These are phyloP conservation scores for Ophioninae sp. DNA, from an alignment of 2,888 invertebrate genomes.

Conservation along the genomic window DNA sequence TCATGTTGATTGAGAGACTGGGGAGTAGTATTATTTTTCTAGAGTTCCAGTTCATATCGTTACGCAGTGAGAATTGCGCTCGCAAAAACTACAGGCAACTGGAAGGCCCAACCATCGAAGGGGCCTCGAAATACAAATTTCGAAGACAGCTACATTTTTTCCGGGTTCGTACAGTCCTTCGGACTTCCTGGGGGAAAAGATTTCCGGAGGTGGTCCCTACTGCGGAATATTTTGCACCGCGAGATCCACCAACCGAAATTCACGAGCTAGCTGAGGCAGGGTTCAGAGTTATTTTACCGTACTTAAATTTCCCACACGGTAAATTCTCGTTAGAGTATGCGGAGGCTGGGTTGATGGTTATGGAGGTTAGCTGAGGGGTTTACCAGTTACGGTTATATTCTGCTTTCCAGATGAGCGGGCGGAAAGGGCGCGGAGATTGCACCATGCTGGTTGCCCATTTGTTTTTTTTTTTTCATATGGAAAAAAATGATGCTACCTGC, in stretches of 20 bases:
- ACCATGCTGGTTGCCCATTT: slow-evolving; percentile 45
- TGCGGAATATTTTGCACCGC: background rate
- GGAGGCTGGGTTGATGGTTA: slow-evolving; percentile 20
- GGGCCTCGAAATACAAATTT: no score
- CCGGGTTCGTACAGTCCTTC: no score
- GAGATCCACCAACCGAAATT: background rate
- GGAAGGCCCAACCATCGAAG: no score
- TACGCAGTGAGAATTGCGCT: no score
- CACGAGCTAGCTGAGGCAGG: background rate
- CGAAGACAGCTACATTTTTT: no score
- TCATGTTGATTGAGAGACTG: no score
- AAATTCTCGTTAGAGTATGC: slow-evolving; percentile 49
- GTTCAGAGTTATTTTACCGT: slow-evolving; percentile 46
- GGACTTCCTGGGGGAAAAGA: background rate
- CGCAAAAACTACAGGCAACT: no score
- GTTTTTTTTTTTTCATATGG: slow-evolving; percentile 38
- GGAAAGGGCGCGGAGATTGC: slow-evolving; percentile 39
- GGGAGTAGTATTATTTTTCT: no score
- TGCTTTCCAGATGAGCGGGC: slow-evolving; percentile 39
- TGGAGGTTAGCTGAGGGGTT: slow-evolving; percentile 30
- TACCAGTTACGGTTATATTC: slow-evolving; percentile 46
- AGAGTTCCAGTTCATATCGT: no score
- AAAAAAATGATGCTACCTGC: slow-evolving; percentile 22
- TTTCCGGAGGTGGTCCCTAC: background rate
- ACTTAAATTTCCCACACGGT: slow-evolving; percentile 50